Conservation (phyloP, 2,888 invertebrate species). For the Limenitis arthemis region DNA sequence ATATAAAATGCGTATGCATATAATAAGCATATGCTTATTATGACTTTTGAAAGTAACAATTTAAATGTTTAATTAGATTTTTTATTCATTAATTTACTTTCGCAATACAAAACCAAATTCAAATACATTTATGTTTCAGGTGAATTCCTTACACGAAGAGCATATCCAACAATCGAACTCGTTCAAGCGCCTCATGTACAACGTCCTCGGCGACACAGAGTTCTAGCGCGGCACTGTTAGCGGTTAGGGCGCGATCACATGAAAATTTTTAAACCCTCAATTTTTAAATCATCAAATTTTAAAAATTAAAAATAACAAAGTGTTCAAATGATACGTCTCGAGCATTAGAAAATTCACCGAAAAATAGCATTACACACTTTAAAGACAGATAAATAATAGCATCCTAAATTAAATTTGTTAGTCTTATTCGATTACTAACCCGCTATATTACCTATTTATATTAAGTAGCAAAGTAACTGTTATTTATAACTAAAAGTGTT, state of each 20-base stretch:
- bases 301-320: background rate
- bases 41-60: background rate
- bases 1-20: too few species aligned
- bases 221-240: constrained; percentile 44
- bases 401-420: constrained; percentile 62
- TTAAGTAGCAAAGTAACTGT: constrained; percentile 65
- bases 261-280: background rate
- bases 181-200: constrained; percentile 93
- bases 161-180: constrained; percentile 93
- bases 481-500: constrained; percentile 54
- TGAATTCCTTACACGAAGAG: constrained; percentile 81
- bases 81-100: too few species aligned
- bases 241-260: background rate
- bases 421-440: constrained; percentile 57
- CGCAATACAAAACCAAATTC: too few species aligned
- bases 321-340: constrained; percentile 37
- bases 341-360: constrained; percentile 69
- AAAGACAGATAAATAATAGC: constrained; percentile 53
- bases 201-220: constrained; percentile 86
- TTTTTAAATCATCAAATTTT: background rate
- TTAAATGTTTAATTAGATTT: too few species aligned
- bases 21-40: background rate
- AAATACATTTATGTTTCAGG: constrained; percentile 49
- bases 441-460: constrained; percentile 63
- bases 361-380: constrained; percentile 64